Evolutionary conservation across 2,797 vertebrate genomes (phyloP).

Genomic region (Chiropotes sagulatus): DNA sequence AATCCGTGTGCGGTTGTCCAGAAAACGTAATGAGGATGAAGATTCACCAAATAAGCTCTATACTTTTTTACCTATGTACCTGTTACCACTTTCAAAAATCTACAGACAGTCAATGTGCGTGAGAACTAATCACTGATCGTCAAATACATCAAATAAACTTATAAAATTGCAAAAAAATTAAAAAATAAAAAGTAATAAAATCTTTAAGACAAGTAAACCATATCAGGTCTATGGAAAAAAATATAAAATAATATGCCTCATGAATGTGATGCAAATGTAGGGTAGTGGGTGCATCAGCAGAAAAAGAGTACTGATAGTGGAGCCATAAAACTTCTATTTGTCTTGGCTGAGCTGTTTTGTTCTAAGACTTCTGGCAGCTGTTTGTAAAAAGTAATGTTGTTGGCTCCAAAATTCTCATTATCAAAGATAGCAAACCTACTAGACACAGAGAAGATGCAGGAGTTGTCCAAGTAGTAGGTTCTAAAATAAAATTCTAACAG

Average conservation of each 20-base stretch:
- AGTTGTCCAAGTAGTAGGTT: background rate
- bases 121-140: no score
- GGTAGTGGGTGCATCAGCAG: background rate
- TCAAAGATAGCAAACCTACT: background rate
- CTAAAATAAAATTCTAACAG: background rate
- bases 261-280: background rate
- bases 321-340: background rate
- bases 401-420: background rate
- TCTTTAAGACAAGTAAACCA: background rate
- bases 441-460: background rate
- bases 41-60: no score
- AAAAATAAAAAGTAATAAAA: background rate
- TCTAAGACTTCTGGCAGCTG: background rate
- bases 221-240: background rate
- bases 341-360: background rate
- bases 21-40: no score
- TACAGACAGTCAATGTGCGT: no score
- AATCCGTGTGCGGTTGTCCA: no score
- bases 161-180: no score
- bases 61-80: no score
- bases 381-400: background rate
- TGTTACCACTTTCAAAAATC: no score
- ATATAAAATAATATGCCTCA: background rate
- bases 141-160: no score
- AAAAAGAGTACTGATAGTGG: background rate